phyloP scores from a whole-genome alignment of 2,888 invertebrate species.

The Octodonta nipae region DNA sequence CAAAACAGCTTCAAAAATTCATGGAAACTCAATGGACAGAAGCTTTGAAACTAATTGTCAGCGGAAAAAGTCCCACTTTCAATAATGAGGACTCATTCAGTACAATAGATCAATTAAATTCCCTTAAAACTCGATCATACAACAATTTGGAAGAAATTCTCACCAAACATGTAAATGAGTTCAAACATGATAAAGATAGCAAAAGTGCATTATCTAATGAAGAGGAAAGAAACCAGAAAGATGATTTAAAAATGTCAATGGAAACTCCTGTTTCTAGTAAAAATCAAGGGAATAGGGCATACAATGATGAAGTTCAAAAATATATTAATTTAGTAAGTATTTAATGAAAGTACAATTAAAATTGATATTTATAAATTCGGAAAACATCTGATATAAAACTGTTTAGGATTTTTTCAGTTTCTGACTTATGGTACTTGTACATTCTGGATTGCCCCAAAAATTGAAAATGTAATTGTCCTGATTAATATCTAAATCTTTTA shows the following conservation, averaged over 20 bases:
- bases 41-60: slow-evolving; percentile 54
- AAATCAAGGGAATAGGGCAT: slow-evolving; percentile 3
- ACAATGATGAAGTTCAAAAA: slow-evolving; percentile 8
- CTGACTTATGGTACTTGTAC: too few species aligned
- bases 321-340: slow-evolving; percentile 10
- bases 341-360: slow-evolving; percentile 5
- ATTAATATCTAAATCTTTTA: too few species aligned
- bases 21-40: slow-evolving; percentile 75
- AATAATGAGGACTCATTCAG: slow-evolving; percentile 39
- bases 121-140: slow-evolving; percentile 21
- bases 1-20: slow-evolving; percentile 54
- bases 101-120: slow-evolving; percentile 25
- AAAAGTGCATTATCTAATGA: background rate
- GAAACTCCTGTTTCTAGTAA: slow-evolving; percentile 17
- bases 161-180: slow-evolving; percentile 6
- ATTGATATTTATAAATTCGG: slow-evolving; percentile 3
- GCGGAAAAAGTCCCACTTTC: slow-evolving; percentile 22
- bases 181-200: background rate
- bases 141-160: slow-evolving; percentile 12
- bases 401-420: too few species aligned
- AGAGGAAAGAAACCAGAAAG: slow-evolving; percentile 6
- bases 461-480: too few species aligned
- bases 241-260: slow-evolving; percentile 10
- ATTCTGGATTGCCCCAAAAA: too few species aligned
- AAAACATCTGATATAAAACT: too few species aligned